These are phyloP conservation scores for Eulacestoma nigropectus DNA, from an alignment of 2,113 vertebrate genomes.

Conservation along the genomic window DNA sequence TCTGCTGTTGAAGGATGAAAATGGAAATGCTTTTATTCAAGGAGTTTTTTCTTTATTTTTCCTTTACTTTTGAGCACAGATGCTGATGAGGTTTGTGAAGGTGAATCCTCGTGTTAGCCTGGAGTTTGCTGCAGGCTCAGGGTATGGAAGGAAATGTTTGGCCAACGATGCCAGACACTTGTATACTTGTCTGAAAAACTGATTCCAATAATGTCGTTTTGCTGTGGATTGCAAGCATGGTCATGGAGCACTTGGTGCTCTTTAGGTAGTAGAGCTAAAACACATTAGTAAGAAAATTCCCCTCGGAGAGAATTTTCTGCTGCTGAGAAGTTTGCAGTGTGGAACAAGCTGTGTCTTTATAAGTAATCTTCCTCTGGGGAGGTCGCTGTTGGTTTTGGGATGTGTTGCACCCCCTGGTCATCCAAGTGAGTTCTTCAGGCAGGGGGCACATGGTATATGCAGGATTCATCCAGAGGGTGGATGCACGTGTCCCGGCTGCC, in stretches of 20 bases:
- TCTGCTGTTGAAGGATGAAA: not conserved
- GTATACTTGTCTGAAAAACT: not conserved
- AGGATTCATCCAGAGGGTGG: not conserved
- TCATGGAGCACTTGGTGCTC: not conserved
- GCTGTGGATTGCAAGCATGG: not conserved
- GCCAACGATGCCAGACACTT: fast-evolving
- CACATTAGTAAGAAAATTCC: not conserved
- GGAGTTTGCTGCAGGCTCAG: not conserved
- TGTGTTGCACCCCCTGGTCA: fast-evolving
- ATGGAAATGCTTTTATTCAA: not conserved
- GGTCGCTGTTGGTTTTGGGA: not conserved
- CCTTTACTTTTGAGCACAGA: not conserved
- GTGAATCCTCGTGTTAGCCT: not conserved
- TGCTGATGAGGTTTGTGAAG: not conserved
- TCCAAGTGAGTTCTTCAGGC: fast-evolving
- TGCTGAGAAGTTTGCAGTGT: not conserved
- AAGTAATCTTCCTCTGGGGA: not conserved
- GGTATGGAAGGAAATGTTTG: not conserved
- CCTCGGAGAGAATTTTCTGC: not conserved
- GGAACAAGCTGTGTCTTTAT: not conserved
- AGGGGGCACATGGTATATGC: fast-evolving
- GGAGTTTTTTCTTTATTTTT: too few relatives aligned
- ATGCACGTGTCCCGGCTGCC: fast-evolving
- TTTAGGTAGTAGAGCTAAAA: not conserved
- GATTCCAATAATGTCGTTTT: not conserved